Percentiles rank a stretch among this genome's conserved stretches.
Evolutionary conservation across 2,888 invertebrate genomes (phyloP).

Genomic region (Podabrus alpinus): DNA sequence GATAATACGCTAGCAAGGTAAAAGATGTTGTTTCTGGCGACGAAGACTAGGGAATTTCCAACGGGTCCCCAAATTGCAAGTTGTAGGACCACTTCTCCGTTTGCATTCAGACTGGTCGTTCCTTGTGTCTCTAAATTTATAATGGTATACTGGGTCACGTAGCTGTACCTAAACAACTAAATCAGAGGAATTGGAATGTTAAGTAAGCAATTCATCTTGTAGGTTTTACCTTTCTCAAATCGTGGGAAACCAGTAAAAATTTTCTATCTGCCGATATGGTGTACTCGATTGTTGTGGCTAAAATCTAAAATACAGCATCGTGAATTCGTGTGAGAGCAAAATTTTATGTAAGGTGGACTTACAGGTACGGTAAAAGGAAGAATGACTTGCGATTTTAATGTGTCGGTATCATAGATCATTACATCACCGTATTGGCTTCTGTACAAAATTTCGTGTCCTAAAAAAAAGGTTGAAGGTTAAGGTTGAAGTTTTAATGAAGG

Average conservation of each 20-base stretch:
- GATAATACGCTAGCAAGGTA: conserved; percentile 64
- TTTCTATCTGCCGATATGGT: conserved; percentile 69
- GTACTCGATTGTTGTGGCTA: conserved; percentile 57
- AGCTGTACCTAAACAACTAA: conserved; percentile 81
- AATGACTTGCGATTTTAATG: conserved; percentile 53
- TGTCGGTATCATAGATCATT: conserved; percentile 60
- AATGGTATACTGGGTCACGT: conserved; percentile 73
- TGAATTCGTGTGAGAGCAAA: neutral
- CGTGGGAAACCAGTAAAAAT: conserved; percentile 65
- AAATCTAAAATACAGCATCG: conserved; percentile 44
- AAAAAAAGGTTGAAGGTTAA: conserved; percentile 42
- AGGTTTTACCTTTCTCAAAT: conserved; percentile 65
- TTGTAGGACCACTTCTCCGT: conserved; percentile 62
- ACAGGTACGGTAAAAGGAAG: conserved; percentile 59
- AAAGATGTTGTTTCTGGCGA: conserved; percentile 76
- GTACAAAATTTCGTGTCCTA: conserved; percentile 68
- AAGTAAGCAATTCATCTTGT: neutral
- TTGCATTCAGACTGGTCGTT: conserved; percentile 49
- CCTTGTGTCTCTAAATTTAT: conserved; percentile 64
- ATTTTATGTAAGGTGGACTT: conserved; percentile 39
- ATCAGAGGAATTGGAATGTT: neutral
- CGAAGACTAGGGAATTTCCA: conserved; percentile 73
- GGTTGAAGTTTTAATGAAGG: too few species aligned
- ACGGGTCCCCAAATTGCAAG: conserved; percentile 78
- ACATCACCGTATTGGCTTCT: conserved; percentile 63